Conservation (phyloP, 2,797 vertebrate genomes). For the Ceryle rudis region DNA sequence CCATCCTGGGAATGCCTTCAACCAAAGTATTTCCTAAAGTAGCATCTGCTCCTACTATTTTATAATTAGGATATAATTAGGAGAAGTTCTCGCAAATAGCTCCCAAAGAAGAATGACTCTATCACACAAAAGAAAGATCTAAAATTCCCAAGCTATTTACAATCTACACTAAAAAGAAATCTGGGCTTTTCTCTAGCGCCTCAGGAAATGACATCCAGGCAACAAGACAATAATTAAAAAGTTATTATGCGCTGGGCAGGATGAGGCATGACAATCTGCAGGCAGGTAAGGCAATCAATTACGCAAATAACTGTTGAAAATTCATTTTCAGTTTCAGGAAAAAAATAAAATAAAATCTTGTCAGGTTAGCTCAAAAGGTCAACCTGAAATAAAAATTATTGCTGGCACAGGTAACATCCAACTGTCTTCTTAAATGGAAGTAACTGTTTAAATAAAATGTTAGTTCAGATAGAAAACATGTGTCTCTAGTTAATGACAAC, state of each 20-base stretch:
- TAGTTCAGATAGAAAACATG: not conserved
- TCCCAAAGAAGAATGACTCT: conserved; percentile 2
- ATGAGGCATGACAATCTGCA: not conserved
- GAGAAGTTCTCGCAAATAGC: not conserved
- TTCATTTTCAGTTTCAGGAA: not conserved
- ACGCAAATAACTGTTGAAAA: not conserved
- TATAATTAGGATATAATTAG: conserved; percentile 34
- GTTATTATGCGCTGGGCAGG: not conserved
- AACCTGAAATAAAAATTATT: not conserved
- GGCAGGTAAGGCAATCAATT: not conserved
- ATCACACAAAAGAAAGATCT: not conserved
- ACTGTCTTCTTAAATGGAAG: not conserved
- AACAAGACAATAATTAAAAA: not conserved
- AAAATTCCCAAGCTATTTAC: not conserved
- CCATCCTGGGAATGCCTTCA: not conserved
- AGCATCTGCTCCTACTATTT: conserved; percentile 33
- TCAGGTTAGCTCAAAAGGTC: not conserved
- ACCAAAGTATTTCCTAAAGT: not conserved
- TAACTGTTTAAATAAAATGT: not conserved
- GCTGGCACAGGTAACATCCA: not conserved
- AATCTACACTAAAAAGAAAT: not conserved
- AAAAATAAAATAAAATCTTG: not conserved
- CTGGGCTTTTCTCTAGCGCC: not conserved
- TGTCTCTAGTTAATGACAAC: not conserved
- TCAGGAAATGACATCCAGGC: not conserved